Base-by-base conservation (phyloP, 2,797 vertebrate genomes). In the Anguilla pacifica region DNA sequence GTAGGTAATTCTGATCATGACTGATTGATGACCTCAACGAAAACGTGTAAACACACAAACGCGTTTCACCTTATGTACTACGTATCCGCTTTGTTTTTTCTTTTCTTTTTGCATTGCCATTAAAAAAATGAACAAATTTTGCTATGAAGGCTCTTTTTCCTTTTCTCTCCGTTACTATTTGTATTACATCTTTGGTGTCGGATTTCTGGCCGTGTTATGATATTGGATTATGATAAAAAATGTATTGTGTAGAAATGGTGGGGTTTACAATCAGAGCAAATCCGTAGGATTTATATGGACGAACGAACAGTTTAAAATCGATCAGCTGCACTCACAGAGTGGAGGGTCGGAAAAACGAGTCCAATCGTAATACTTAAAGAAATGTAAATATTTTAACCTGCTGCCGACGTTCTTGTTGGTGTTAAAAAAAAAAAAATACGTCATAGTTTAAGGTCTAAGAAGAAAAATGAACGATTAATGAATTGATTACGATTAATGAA, bases 371-470 rank as follows among this genome's bases (percentile, higher is more conserved):
- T 7, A 79, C 74, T 6, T 51, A 7, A 15, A 82, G 46, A 19
- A 31, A 15, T n/a, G 82, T 84, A 57, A 31, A 57, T 9, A 84
- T 57, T 25, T 4, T n/a, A n/a, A 3, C 2, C 43, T 5, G 19
- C 10, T 7, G 53, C 57, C 83, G 53, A 13, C 79, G 13, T 3
- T 55, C 4, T 55, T 55, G 51, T 35, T 15, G 25, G n/a, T 15
- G 25, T 57, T 0, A 49, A 15, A 55, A n/a, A 49, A 15, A 55
- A n/a, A 17, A 31, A 28, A 6, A 7, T 35, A 84, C 53, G 83
- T 84, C 51, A 84, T 84, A 11, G 25, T 49, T 15, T 55, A 55
- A 84, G 83, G 83, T 84, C 51, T 22, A 57, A 57, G 53, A 84
- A 84, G 82, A 57, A 19, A 83, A 79, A 83, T 13, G 22, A n/a